Percentiles rank a stretch among this genome's conserved stretches.
phyloP scores from a whole-genome alignment of 2,113 vertebrate species.

The Perca flavescens region DNA sequence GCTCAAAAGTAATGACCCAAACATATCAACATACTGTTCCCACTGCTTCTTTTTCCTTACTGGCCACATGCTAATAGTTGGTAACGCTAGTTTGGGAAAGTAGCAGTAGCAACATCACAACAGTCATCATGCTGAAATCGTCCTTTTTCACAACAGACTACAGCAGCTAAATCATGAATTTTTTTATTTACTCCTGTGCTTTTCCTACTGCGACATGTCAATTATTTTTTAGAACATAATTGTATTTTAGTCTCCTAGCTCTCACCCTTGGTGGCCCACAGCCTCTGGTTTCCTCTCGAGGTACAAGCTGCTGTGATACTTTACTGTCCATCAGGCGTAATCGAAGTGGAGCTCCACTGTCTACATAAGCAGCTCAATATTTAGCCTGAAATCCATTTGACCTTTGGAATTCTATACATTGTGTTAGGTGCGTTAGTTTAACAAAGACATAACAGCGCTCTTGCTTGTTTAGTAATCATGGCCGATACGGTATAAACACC shows the following conservation, averaged over 20 bases:
- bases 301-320: neutral
- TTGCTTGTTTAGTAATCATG: neutral
- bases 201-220: neutral
- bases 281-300: neutral
- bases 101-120: neutral
- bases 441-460: neutral
- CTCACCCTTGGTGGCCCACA: neutral
- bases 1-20: neutral
- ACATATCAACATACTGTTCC: neutral
- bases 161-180: neutral
- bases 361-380: neutral
- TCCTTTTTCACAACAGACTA: neutral
- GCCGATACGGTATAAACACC: neutral
- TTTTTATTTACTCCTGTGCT: neutral
- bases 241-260: neutral
- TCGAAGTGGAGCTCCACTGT: neutral
- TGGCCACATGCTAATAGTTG: neutral
- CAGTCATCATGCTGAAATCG: neutral
- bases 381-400: neutral
- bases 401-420: neutral
- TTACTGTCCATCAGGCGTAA: neutral
- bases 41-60: neutral
- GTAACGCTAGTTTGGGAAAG: neutral
- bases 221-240: neutral
- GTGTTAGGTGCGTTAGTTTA: neutral